Percentiles rank a stretch among this genome's conserved stretches.
Evolutionary conservation across 2,888 invertebrate genomes (phyloP).

Genomic region (Noctuana brunneofusca): DNA sequence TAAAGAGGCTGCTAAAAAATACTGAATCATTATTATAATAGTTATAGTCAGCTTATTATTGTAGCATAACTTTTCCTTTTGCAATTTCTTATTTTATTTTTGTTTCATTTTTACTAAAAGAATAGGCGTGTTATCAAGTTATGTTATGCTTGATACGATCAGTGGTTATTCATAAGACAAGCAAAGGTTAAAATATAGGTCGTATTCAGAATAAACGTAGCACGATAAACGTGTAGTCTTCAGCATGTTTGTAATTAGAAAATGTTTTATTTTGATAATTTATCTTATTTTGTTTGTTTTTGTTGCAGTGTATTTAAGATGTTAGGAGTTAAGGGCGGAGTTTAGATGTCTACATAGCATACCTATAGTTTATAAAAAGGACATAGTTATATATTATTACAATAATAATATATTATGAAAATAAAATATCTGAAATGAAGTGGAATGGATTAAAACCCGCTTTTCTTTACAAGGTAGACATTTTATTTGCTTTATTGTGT

Average conservation of each 20-base stretch:
- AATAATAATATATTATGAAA: slow-evolving; percentile 81
- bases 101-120: too few relatives aligned
- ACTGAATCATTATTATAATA: too few relatives aligned
- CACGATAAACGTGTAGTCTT: not conserved
- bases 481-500: slow-evolving; percentile 52
- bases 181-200: too few relatives aligned
- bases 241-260: not conserved
- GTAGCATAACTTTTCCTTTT: too few relatives aligned
- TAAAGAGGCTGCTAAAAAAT: too few relatives aligned
- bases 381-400: slow-evolving; percentile 82
- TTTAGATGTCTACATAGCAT: slow-evolving; percentile 81
- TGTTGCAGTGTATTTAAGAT: slow-evolving; percentile 82
- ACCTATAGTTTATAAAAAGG: slow-evolving; percentile 79
- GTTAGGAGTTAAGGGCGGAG: slow-evolving; percentile 76
- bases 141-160: too few relatives aligned
- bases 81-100: too few relatives aligned
- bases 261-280: slow-evolving; percentile 2
- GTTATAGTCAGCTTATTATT: too few relatives aligned
- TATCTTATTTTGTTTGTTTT: slow-evolving; percentile 58
- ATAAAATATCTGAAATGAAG: slow-evolving; percentile 66
- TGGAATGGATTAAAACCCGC: slow-evolving; percentile 72
- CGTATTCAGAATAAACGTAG: too few relatives aligned
- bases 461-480: slow-evolving; percentile 73
- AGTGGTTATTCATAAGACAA: too few relatives aligned
- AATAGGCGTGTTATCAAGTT: too few relatives aligned